Conservation (phyloP, 2,888 invertebrate genomes). For the Stenichneumon culpator region DNA sequence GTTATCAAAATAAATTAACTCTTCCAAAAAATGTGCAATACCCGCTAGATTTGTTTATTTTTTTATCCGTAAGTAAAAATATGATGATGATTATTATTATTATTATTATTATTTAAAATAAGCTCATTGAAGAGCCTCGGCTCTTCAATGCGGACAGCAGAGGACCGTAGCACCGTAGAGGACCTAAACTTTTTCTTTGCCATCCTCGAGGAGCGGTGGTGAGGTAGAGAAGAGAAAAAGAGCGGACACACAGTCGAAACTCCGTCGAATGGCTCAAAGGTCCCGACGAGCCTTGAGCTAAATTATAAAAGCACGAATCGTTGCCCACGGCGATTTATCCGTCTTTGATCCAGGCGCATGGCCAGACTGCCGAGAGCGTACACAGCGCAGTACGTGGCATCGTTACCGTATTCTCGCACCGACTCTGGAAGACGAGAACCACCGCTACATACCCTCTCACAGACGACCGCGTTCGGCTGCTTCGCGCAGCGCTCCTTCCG, state of each 20-base stretch:
- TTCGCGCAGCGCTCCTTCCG: slow-evolving; percentile 3
- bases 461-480: slow-evolving; percentile 12
- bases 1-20: slow-evolving; percentile 20
- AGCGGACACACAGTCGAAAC: not conserved
- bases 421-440: slow-evolving; percentile 4
- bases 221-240: not conserved
- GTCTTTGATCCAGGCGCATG: slow-evolving; percentile 78
- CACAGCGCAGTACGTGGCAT: slow-evolving; percentile 78
- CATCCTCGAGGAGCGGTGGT: not conserved
- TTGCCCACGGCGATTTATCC: slow-evolving; percentile 74
- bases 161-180: not conserved
- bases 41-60: not conserved
- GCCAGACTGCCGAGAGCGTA: slow-evolving; percentile 32
- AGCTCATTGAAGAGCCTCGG: not conserved
- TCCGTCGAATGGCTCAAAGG: slow-evolving; percentile 72
- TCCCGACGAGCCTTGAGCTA: slow-evolving; percentile 75
- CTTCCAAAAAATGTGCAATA: not conserved
- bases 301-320: slow-evolving; percentile 81
- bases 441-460: not conserved
- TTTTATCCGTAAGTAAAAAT: not conserved
- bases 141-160: not conserved
- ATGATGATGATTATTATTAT: not conserved
- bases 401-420: slow-evolving; percentile 75
- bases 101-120: not conserved
- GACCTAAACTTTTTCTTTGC: slow-evolving; percentile 22